Conservation (phyloP, 2,888 invertebrate genomes). For the Choristoneura rosaceana region DNA sequence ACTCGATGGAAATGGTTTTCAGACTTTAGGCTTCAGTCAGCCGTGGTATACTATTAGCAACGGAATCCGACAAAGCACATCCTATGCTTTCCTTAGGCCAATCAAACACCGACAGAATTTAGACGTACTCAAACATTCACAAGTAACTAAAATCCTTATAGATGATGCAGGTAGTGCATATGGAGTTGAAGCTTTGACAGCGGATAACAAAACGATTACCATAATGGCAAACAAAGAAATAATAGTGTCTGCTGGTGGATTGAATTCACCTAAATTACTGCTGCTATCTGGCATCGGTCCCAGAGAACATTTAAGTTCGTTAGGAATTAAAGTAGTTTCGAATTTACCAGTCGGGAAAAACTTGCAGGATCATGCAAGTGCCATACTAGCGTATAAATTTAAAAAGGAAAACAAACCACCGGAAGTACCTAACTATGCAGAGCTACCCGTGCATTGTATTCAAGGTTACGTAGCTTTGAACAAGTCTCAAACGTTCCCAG, state of each 20-base stretch:
- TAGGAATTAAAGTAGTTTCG: slow-evolving; percentile 57
- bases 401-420: slow-evolving; percentile 1
- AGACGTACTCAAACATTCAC: slow-evolving; percentile 64
- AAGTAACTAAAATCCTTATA: slow-evolving; percentile 73
- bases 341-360: slow-evolving; percentile 68
- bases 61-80: slow-evolving; percentile 89
- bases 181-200: slow-evolving; percentile 63
- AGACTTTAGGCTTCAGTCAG: slow-evolving; percentile 39
- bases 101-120: slow-evolving; percentile 52
- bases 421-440: not conserved
- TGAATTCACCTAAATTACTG: slow-evolving; percentile 69
- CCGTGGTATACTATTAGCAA: slow-evolving; percentile 80
- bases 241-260: slow-evolving; percentile 66
- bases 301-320: slow-evolving; percentile 51
- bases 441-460: not conserved
- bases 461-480: slow-evolving; percentile 1
- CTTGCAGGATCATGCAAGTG: slow-evolving; percentile 65
- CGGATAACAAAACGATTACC: slow-evolving; percentile 49
- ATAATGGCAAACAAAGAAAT: slow-evolving; percentile 60
- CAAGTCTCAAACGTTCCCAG: slow-evolving; percentile 18
- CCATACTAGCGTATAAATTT: slow-evolving; percentile 16
- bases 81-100: slow-evolving; percentile 88
- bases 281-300: slow-evolving; percentile 75
- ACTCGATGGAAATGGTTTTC: slow-evolving; percentile 17
- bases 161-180: slow-evolving; percentile 63